Percentiles rank a stretch among this genome's conserved stretches.
Evolutionary conservation across 2,888 invertebrate genomes (phyloP).

Genomic region (Petrolisthes cinctipes): DNA sequence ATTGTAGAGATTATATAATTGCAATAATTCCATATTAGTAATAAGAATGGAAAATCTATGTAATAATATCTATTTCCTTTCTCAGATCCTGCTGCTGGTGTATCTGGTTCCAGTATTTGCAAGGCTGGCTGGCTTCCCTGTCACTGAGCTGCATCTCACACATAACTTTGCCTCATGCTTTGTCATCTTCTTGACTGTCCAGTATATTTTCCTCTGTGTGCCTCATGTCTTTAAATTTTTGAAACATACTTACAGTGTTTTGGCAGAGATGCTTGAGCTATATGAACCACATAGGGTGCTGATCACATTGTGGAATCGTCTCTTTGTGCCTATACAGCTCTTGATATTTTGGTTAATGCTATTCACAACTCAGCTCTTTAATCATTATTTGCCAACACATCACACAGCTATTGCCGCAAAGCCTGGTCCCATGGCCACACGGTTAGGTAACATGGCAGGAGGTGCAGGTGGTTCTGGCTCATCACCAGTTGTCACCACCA

Average conservation of each 20-base stretch:
- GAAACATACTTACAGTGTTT: slow-evolving; percentile 51
- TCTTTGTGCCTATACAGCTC: slow-evolving; percentile 72
- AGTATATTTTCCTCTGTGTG: slow-evolving; percentile 65
- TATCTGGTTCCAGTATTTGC: slow-evolving; percentile 73
- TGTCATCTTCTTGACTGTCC: slow-evolving; percentile 68
- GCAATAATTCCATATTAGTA: too few relatives aligned
- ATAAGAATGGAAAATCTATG: too few relatives aligned
- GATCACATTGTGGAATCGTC: slow-evolving; percentile 70
- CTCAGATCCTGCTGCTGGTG: slow-evolving; percentile 69
- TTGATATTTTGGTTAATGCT: slow-evolving; percentile 72
- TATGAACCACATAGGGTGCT: slow-evolving; percentile 67
- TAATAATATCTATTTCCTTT: neutral
- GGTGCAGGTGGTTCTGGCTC: slow-evolving; percentile 23
- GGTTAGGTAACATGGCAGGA: slow-evolving; percentile 26
- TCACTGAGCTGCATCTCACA: slow-evolving; percentile 69
- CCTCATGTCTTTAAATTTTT: slow-evolving; percentile 65
- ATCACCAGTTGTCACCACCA: slow-evolving; percentile 37
- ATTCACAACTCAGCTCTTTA: slow-evolving; percentile 70
- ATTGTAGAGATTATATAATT: too few relatives aligned
- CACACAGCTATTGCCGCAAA: slow-evolving; percentile 46
- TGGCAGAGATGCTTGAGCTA: slow-evolving; percentile 54
- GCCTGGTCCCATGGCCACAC: slow-evolving; percentile 33
- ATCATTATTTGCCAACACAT: slow-evolving; percentile 66
- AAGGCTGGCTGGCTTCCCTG: slow-evolving; percentile 70
- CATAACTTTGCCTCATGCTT: slow-evolving; percentile 72